phyloP scores from a whole-genome alignment of 2,888 invertebrate genomes.

The Dendrolimus houi region DNA sequence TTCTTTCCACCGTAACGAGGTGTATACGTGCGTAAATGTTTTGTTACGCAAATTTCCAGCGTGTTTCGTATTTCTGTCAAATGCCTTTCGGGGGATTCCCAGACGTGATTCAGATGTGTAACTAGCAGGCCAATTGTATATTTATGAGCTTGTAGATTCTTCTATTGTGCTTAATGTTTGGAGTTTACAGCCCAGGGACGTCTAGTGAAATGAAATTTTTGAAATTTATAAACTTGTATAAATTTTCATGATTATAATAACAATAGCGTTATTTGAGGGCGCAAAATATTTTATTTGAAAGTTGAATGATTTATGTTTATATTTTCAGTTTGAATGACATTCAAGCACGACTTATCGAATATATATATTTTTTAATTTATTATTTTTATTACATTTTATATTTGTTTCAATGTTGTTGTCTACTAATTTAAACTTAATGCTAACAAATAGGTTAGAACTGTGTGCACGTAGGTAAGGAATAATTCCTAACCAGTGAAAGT shows the following conservation, averaged over 20 bases:
- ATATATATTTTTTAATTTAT: background rate
- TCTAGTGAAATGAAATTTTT: too few species aligned
- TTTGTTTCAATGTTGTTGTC: background rate
- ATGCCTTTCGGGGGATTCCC: conserved; percentile 34
- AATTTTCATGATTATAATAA: background rate
- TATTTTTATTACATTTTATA: conserved; percentile 3
- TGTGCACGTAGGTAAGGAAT: too few species aligned
- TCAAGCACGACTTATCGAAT: too few species aligned
- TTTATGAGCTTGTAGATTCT: conserved; percentile 67
- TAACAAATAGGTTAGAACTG: too few species aligned
- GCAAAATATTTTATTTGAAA: background rate
- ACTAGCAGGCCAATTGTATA: conserved; percentile 69
- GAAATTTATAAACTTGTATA: too few species aligned
- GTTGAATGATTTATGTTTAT: too few species aligned
- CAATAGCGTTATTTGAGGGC: background rate
- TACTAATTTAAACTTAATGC: too few species aligned
- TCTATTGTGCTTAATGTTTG: conserved; percentile 13
- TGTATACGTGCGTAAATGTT: conserved; percentile 61
- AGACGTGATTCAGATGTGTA: conserved; percentile 61
- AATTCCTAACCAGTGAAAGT: too few species aligned
- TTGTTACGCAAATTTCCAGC: conserved; percentile 32
- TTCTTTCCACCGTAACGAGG: conserved; percentile 17
- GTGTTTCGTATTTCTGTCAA: conserved; percentile 51
- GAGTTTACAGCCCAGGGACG: background rate
- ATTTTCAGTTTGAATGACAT: too few species aligned